Evolutionary conservation across 2,797 vertebrate genomes (phyloP), one percentile per base, ranked within the genome.

Genomic region (Gymnothorax reevesii): DNA sequence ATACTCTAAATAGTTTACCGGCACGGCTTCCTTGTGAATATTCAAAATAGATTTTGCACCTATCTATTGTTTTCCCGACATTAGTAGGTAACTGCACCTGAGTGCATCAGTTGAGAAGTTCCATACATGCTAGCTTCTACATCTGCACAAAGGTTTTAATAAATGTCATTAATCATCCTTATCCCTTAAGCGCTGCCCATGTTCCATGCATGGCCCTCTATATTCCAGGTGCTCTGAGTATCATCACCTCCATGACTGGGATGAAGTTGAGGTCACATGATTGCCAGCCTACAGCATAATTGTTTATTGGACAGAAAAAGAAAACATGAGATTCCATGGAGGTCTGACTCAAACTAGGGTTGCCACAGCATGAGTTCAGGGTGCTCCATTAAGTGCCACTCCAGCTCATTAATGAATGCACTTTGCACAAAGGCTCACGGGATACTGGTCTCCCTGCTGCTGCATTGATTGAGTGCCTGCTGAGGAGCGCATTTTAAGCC

Each of bases 331-430:
- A 42, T 42, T 42, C 33, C 33, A 42, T 42, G 2, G 33, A 42
- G 33, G 33, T 42, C 33, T 42, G 33, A 42, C 33, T 2, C 33
- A 42, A 7, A 69, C 10, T n/a, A 15, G 3, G 73, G 73, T 77
- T 77, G 27, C 73, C 33, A 77, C 73, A 77, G 73, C 42, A 77
- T 49, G 33, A 49, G 73, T 49, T 42, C 42, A 17, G 13, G 42
- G 73, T 15, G 73, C 73, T 77, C 73, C 73, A 77, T 5, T 49
- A 42, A 77, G 73, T 77, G 73, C 33, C 73, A 49, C 73, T 49
- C 33, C 33, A 17, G 73, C 52, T 52, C 15, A 49, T 77, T 49
- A 77, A 15, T 77, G 6, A 49, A 77, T 77, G 73, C 42, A 6
- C 73, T 77, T 49, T 77, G 33, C 52, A 42, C 73, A 49, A 77